A percentile compares a stretch with the other conserved stretches of the same genome.
Evolutionary conservation across 2,797 vertebrate species (phyloP).

Genomic region (Gymnoscopelus microlampas): DNA sequence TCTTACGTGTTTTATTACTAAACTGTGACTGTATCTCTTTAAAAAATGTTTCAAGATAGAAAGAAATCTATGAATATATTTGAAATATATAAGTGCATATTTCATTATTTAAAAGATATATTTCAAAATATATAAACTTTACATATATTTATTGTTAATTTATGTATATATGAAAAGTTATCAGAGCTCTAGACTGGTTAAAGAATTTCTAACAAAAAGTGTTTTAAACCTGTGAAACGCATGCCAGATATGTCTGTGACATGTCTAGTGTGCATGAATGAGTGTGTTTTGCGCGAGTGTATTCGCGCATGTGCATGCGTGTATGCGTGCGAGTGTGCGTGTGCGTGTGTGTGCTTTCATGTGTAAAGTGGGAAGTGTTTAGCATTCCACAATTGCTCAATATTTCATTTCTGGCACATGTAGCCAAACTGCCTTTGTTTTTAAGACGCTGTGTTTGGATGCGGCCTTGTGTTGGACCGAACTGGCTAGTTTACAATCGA

Average conservation of each 20-base stretch:
- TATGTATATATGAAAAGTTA: conserved; percentile 81
- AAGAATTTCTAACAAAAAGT: conserved; percentile 77
- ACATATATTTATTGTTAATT: conserved; percentile 86
- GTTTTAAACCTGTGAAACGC: conserved; percentile 75
- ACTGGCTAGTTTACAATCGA: conserved; percentile 72
- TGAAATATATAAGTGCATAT: conserved; percentile 82
- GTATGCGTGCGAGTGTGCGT: conserved; percentile 27
- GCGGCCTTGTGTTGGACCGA: conserved; percentile 72
- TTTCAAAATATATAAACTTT: conserved; percentile 80
- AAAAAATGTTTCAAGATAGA: conserved; percentile 80
- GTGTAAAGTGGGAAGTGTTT: conserved; percentile 66
- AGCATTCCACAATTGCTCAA: conserved; percentile 71
- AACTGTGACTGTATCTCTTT: conserved; percentile 85
- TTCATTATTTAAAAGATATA: conserved; percentile 81
- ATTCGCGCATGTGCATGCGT: conserved; percentile 51
- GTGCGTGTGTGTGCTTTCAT: conserved; percentile 36
- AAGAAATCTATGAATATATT: conserved; percentile 82
- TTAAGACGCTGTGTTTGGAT: conserved; percentile 69
- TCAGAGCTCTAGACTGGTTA: conserved; percentile 79
- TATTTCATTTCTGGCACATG: conserved; percentile 67
- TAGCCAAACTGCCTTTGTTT: conserved; percentile 80
- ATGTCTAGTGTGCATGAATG: conserved; percentile 77
- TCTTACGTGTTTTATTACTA: conserved; percentile 82
- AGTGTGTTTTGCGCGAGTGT: conserved; percentile 67
- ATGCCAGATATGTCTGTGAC: conserved; percentile 85